Percentiles rank a stretch among this genome's conserved stretches.
Evolutionary conservation across 2,113 vertebrate species (phyloP).

Genomic region (Corydoras sp.): DNA sequence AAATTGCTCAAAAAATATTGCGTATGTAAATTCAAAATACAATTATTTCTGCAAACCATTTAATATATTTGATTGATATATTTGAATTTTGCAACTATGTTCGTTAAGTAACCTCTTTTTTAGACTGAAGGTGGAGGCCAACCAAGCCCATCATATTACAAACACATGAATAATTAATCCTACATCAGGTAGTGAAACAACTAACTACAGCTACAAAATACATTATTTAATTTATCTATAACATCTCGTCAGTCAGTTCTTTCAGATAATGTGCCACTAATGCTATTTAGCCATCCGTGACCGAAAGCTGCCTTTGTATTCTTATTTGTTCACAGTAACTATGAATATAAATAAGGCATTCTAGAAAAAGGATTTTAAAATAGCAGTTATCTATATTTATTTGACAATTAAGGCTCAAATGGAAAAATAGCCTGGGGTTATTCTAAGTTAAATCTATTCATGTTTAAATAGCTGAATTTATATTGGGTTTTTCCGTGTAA

Average conservation of each 20-base stretch:
- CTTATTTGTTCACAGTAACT: constrained; percentile 5
- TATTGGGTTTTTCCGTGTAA: not conserved
- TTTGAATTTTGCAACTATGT: too few relatives aligned
- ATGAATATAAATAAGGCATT: constrained; percentile 11
- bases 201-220: too few relatives aligned
- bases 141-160: too few relatives aligned
- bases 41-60: too few relatives aligned
- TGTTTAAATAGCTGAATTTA: not conserved
- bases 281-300: not conserved
- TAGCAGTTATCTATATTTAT: constrained; percentile 4
- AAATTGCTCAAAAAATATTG: too few relatives aligned
- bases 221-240: too few relatives aligned
- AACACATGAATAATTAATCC: too few relatives aligned
- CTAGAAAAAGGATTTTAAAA: constrained; percentile 2
- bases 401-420: not conserved
- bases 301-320: not conserved
- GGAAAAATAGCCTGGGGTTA: not conserved
- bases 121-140: too few relatives aligned
- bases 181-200: too few relatives aligned
- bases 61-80: too few relatives aligned
- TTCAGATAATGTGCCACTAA: not conserved
- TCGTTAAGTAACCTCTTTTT: too few relatives aligned
- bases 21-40: too few relatives aligned
- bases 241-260: not conserved
- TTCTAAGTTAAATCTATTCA: not conserved